phyloP scores from a whole-genome alignment of 2,797 vertebrate genomes.

The Masticophis lateralis region DNA sequence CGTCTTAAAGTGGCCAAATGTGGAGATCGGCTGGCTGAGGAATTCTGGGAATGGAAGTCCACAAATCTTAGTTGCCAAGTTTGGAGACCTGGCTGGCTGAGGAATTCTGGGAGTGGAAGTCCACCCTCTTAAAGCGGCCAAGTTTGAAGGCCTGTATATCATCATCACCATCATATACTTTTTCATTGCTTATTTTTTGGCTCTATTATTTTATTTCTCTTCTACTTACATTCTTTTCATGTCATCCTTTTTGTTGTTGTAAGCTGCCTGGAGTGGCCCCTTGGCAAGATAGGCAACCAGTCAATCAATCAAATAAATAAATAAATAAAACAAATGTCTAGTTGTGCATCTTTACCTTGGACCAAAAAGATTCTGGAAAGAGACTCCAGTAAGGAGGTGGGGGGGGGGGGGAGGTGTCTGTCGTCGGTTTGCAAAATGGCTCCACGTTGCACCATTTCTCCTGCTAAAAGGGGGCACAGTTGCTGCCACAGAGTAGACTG shows the following conservation, averaged over 20 bases:
- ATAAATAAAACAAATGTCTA: neutral
- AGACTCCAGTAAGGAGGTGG: too few species aligned
- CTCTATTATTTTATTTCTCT: neutral
- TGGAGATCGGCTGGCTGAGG: neutral
- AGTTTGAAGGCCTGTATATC: too few species aligned
- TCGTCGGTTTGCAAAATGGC: neutral
- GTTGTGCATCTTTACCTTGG: neutral
- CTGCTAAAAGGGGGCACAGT: neutral
- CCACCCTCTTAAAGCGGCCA: too few species aligned
- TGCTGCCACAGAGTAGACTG: neutral
- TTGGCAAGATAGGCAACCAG: neutral
- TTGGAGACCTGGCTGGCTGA: neutral
- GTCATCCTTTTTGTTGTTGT: neutral
- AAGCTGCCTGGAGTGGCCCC: neutral
- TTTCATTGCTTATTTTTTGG: neutral
- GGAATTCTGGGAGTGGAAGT: neutral
- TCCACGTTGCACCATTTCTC: neutral
- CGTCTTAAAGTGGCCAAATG: neutral
- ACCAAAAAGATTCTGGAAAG: neutral
- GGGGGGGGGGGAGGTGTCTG: neutral
- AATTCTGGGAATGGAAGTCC: neutral
- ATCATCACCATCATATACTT: neutral
- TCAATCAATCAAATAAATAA: neutral
- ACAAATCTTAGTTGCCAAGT: accelerated
- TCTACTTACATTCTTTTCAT: neutral